Conservation (phyloP, 2,888 invertebrate genomes). For the Sturmia bella region DNA sequence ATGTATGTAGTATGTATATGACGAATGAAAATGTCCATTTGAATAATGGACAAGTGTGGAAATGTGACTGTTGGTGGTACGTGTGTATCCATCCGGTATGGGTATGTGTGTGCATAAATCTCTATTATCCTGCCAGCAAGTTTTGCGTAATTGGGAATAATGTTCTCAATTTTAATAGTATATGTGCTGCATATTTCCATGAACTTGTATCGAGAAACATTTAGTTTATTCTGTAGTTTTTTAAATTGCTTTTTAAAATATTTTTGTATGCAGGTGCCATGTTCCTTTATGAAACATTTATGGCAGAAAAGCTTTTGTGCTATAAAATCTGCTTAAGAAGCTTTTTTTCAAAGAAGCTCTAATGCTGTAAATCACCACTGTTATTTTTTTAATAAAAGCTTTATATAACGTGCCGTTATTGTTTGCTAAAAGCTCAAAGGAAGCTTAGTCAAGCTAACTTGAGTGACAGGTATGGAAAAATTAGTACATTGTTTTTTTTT, state of each 20-base stretch:
- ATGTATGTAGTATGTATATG: neutral
- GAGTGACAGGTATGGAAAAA: no score
- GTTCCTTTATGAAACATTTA: neutral
- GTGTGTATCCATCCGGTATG: no score
- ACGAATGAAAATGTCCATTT: neutral
- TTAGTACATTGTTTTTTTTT: no score
- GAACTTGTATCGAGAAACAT: no score
- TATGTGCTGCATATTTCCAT: no score
- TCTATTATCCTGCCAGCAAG: constrained; percentile 57
- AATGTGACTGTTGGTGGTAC: neutral
- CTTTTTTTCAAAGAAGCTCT: neutral
- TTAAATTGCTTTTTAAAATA: no score
- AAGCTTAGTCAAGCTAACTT: no score
- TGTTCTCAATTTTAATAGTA: neutral
- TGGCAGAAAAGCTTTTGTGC: neutral
- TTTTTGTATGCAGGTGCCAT: neutral
- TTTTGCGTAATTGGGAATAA: no score
- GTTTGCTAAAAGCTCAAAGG: constrained; percentile 24
- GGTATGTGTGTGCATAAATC: constrained; percentile 27
- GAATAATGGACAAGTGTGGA: neutral
- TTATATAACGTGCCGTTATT: neutral
- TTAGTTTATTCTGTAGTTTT: no score
- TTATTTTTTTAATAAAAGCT: no score
- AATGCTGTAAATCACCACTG: neutral
- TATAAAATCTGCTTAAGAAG: constrained; percentile 9